These are phyloP conservation scores for Ophonus ardosiacus DNA, from an alignment of 2,888 invertebrate species.

Conservation along the genomic window DNA sequence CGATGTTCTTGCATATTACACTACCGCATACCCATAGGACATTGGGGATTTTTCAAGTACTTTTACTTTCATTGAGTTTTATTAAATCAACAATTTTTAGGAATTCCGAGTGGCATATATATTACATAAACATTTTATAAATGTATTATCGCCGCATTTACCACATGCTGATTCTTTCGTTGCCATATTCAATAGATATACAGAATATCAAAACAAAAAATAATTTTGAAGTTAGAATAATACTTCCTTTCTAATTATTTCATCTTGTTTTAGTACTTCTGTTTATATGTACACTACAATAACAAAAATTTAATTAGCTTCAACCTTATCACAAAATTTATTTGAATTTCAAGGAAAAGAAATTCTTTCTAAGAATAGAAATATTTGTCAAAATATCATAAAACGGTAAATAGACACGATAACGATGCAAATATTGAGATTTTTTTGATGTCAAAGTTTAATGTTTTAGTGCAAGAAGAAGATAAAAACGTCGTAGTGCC, in stretches of 20 bases:
- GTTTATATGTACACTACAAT: neutral
- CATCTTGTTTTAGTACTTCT: neutral
- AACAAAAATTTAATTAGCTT: neutral
- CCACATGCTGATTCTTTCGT: too few species aligned
- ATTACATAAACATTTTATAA: too few species aligned
- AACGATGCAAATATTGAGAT: conserved; percentile 3
- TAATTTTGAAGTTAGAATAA: too few species aligned
- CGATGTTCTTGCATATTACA: too few species aligned
- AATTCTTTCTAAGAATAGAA: neutral
- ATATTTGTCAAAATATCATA: conserved; percentile 25
- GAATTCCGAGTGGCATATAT: too few species aligned
- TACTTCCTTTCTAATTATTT: neutral
- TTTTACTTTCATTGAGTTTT: too few species aligned
- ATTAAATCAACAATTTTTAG: too few species aligned
- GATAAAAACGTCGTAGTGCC: conserved; percentile 6
- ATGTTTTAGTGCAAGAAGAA: conserved; percentile 11
- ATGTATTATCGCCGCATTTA: too few species aligned
- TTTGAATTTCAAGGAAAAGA: conserved; percentile 13
- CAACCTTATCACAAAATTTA: conserved; percentile 1
- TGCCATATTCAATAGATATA: too few species aligned
- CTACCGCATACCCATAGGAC: too few species aligned
- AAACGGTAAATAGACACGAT: conserved; percentile 7
- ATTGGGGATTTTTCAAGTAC: too few species aligned
- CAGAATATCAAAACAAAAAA: too few species aligned
- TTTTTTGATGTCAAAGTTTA: conserved; percentile 26